phyloP scores from a whole-genome alignment of 1,140 invertebrate genomes.

The Penaeus chinensis region DNA sequence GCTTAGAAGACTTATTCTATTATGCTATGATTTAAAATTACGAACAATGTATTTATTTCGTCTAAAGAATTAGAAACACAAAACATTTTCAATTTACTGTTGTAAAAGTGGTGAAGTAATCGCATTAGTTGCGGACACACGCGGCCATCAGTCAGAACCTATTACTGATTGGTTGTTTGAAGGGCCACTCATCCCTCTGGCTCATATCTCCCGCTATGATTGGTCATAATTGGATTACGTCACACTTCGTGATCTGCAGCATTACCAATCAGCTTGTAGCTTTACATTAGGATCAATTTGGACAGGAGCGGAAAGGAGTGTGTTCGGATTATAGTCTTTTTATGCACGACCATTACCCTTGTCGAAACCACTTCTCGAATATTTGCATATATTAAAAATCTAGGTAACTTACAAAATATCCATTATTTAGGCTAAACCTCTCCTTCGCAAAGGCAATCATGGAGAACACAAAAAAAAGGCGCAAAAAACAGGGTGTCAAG shows the following conservation, averaged over 20 bases:
- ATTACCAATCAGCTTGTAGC: slow-evolving; percentile 56
- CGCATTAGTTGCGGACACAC: neutral
- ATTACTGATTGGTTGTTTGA: slow-evolving; percentile 50
- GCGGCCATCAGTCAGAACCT: slow-evolving; percentile 34
- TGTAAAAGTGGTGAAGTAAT: too few relatives aligned
- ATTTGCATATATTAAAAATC: neutral
- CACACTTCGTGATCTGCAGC: slow-evolving; percentile 54
- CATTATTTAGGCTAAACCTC: neutral
- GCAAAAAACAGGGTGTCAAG: neutral
- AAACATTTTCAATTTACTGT: too few relatives aligned
- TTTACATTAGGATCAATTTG: slow-evolving; percentile 55
- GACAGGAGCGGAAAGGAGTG: slow-evolving; percentile 39
- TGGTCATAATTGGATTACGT: slow-evolving; percentile 52
- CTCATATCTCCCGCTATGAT: slow-evolving; percentile 46
- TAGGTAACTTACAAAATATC: neutral
- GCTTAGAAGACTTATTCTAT: too few relatives aligned
- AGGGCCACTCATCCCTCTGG: slow-evolving; percentile 46
- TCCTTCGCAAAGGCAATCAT: neutral
- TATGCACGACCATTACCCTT: neutral
- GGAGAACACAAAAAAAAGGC: neutral
- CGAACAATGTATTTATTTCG: too few relatives aligned
- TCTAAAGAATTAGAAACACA: too few relatives aligned
- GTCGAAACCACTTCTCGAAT: neutral
- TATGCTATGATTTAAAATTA: too few relatives aligned
- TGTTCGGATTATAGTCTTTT: neutral